phyloP scores from a whole-genome alignment of 2,888 invertebrate species.

The Orchesella flavescens region DNA sequence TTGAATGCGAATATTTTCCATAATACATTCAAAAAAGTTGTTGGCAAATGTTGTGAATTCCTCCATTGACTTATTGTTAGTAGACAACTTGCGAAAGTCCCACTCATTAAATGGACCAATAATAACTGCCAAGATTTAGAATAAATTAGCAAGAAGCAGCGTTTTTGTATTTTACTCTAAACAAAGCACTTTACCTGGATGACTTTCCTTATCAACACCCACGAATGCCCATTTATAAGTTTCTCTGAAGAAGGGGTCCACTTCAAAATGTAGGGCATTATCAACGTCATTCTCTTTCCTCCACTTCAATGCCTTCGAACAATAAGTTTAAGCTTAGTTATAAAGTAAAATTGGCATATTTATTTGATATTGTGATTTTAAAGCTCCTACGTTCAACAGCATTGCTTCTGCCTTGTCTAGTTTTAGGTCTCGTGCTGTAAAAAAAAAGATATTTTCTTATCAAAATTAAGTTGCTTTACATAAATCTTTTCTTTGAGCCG shows the following conservation, averaged over 20 bases:
- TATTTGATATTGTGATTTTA: no score
- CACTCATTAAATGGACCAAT: slow-evolving; percentile 37
- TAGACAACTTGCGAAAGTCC: slow-evolving; percentile 41
- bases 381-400: slow-evolving; percentile 10
- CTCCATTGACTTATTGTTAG: slow-evolving; percentile 2
- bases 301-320: slow-evolving; percentile 34
- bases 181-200: no score
- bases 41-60: slow-evolving; percentile 15
- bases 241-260: slow-evolving; percentile 21
- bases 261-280: neutral
- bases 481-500: no score
- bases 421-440: slow-evolving; percentile 30
- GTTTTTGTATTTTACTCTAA: no score
- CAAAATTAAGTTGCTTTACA: no score
- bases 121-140: neutral
- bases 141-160: no score
- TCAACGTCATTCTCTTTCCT: slow-evolving; percentile 28
- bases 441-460: no score
- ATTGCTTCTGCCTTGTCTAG: slow-evolving; percentile 19
- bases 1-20: slow-evolving; percentile 5
- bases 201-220: slow-evolving; percentile 9
- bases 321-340: no score
- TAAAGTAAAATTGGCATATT: no score
- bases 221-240: neutral
- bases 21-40: slow-evolving; percentile 29